Evolutionary conservation across 2,797 vertebrate genomes (phyloP).

Genomic region (Jordanella pulchra): DNA sequence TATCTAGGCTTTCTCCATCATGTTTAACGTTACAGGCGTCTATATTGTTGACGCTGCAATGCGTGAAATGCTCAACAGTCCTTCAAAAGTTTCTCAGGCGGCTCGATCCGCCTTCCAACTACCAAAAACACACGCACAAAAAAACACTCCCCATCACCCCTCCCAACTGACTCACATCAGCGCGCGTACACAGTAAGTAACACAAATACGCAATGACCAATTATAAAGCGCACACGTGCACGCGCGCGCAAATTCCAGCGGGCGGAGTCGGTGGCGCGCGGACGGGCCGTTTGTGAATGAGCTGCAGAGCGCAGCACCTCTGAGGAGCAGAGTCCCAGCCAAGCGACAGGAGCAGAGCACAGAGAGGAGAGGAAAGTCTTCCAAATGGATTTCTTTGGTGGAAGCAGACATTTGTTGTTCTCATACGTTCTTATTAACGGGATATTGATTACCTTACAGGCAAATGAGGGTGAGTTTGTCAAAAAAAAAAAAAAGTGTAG

Average conservation of each 20-base stretch:
- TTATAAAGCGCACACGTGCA: conserved; percentile 13
- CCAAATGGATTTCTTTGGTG: conserved; percentile 75
- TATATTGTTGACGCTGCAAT: not conserved
- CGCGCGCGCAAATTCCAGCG: conserved; percentile 71
- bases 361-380: conserved; percentile 40
- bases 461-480: conserved; percentile 79
- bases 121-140: conserved; percentile 2
- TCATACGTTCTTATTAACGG: conserved; percentile 76
- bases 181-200: conserved; percentile 1
- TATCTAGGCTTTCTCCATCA: too few species aligned
- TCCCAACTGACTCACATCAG: not conserved
- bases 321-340: conserved; percentile 52
- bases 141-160: not conserved
- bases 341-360: conserved; percentile 42
- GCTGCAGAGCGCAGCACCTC: conserved; percentile 55
- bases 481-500: not conserved
- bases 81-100: conserved; percentile 38
- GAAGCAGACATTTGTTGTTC: conserved; percentile 74
- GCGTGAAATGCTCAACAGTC: conserved; percentile 35
- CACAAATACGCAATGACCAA: conserved; percentile 13
- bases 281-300: conserved; percentile 77
- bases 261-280: conserved; percentile 71
- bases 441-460: conserved; percentile 77
- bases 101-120: conserved; percentile 19
- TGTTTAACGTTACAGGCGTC: too few species aligned